Conservation (phyloP, 2,888 invertebrate genomes). For the Dromius quadrimaculatus region DNA sequence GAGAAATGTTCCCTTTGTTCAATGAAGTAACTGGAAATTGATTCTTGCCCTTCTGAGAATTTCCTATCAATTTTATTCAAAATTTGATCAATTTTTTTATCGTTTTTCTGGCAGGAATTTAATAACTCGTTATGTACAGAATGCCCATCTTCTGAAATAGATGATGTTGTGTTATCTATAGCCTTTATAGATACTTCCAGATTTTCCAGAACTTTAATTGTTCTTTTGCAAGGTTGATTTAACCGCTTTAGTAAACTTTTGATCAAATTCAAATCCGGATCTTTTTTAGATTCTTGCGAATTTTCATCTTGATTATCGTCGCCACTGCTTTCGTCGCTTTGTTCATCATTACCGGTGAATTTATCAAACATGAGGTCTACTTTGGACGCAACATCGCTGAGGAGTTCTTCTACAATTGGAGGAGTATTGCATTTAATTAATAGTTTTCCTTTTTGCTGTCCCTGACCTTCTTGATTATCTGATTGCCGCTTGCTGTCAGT, state of each 20-base stretch:
- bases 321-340: slow-evolving; percentile 57
- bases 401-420: slow-evolving; percentile 61
- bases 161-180: slow-evolving; percentile 61
- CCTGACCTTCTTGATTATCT: slow-evolving; percentile 53
- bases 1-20: slow-evolving; percentile 55
- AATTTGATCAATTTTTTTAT: slow-evolving; percentile 60
- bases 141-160: slow-evolving; percentile 57
- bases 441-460: slow-evolving; percentile 58
- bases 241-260: slow-evolving; percentile 59
- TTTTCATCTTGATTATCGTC: slow-evolving; percentile 56
- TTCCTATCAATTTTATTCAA: slow-evolving; percentile 59
- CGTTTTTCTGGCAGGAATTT: slow-evolving; percentile 60
- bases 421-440: slow-evolving; percentile 62
- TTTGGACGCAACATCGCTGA: slow-evolving; percentile 65
- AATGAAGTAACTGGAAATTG: slow-evolving; percentile 53
- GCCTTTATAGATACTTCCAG: slow-evolving; percentile 60
- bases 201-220: slow-evolving; percentile 61
- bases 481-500: slow-evolving; percentile 53
- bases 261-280: slow-evolving; percentile 55
- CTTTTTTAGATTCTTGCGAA: slow-evolving; percentile 51
- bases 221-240: slow-evolving; percentile 59
- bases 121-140: slow-evolving; percentile 57
- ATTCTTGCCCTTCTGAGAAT: slow-evolving; percentile 53
- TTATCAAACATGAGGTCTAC: slow-evolving; percentile 66
- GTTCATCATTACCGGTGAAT: slow-evolving; percentile 58